Percentiles rank a stretch among this genome's conserved stretches.
These are phyloP conservation scores for Labrus mixtus DNA, from an alignment of 2,113 vertebrate species.

Conservation along the genomic window DNA sequence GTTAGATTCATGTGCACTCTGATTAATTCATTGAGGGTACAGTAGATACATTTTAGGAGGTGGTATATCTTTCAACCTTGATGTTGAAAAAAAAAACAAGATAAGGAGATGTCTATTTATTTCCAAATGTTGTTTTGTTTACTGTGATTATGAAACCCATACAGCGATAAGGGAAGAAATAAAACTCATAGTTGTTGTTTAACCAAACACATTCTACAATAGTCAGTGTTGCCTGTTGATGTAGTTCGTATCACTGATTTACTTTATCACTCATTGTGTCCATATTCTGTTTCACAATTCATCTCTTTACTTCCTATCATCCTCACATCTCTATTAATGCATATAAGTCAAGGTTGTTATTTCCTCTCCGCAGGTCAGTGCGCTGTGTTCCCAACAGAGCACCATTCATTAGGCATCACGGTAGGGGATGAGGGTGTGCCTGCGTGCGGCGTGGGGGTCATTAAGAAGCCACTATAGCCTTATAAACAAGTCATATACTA, in stretches of 20 bases:
- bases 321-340: not conserved
- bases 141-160: not conserved
- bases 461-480: constrained; percentile 59
- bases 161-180: not conserved
- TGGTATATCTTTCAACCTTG: too few species aligned
- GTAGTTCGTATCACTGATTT: too few species aligned
- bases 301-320: not conserved
- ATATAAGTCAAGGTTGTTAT: constrained; percentile 10
- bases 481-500: constrained; percentile 58
- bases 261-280: not conserved
- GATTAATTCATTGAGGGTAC: too few species aligned
- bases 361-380: constrained; percentile 38
- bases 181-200: not conserved
- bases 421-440: constrained; percentile 56
- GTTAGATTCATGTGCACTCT: too few species aligned
- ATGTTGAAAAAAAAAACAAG: too few species aligned
- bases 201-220: not conserved
- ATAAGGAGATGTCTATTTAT: too few species aligned
- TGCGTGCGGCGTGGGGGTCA: constrained; percentile 27
- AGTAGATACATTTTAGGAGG: too few species aligned
- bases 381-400: constrained; percentile 53
- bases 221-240: not conserved
- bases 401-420: constrained; percentile 58
- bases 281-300: not conserved
- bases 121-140: too few species aligned